These are phyloP conservation scores for Lottia gigantea DNA, from an alignment of 2,888 invertebrate genomes.

Conservation along the genomic window DNA sequence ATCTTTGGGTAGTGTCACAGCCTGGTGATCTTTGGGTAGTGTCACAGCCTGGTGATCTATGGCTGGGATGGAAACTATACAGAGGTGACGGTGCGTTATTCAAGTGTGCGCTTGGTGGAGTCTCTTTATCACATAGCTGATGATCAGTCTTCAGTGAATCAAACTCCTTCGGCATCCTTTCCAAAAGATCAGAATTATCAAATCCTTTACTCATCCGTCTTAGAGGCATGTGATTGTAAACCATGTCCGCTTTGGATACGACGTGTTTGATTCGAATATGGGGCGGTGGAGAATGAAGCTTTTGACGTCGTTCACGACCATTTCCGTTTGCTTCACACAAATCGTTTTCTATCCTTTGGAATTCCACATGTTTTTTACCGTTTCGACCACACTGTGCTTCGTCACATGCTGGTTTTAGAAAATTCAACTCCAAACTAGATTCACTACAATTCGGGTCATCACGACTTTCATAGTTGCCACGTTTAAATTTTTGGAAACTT, in stretches of 20 bases:
- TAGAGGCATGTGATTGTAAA: not conserved
- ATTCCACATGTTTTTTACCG: not conserved
- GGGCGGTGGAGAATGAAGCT: not conserved
- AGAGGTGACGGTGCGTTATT: not conserved
- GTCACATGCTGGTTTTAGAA: not conserved
- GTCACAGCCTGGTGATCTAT: not conserved
- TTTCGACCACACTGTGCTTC: not conserved
- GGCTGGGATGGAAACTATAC: not conserved
- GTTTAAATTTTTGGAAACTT: not conserved
- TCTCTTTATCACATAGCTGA: not conserved
- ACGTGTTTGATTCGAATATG: constrained; percentile 5
- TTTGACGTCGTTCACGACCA: not conserved
- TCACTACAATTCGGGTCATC: not conserved
- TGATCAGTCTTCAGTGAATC: not conserved
- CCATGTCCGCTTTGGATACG: not conserved
- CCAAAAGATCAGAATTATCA: not conserved
- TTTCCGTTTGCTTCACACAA: not conserved
- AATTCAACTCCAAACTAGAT: not conserved
- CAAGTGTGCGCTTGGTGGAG: not conserved
- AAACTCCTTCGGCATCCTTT: not conserved
- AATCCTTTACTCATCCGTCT: not conserved
- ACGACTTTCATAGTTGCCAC: not conserved
- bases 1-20: not conserved
- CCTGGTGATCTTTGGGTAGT: not conserved
- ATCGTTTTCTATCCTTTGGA: not conserved